Evolutionary conservation across 2,113 vertebrate genomes (phyloP), one percentile per base, ranked within the genome.

Genomic region (Lagopus leucura): DNA sequence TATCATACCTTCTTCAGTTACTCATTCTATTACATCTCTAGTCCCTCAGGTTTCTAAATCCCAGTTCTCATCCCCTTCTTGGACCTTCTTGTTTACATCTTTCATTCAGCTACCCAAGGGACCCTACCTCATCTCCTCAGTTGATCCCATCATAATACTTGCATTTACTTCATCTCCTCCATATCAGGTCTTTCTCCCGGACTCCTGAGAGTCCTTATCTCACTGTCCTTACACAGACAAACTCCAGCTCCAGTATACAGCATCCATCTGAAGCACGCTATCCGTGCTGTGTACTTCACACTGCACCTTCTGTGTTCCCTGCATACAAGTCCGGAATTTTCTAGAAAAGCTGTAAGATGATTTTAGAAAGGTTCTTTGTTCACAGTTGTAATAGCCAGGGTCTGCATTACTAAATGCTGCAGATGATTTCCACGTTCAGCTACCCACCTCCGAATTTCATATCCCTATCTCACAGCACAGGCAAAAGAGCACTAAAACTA

Each of bases 71-170:
- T 12, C 4, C 60, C 4, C 3, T 4, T 75, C 54, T 73, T 36
- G 5, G 8, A 16, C 65, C 8, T 71, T 66, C 12, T 52, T 45
- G 16, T 27, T 76, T 67, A 67, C 80, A 71, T 38, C 52, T 10
- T 20, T 5, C 24, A 0, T 74, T 81, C 81, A 60, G 34, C 70
- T 36, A 18, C 32, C 15, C 43, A 50, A 48, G 43, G 30, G 11
- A 7, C 19, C 30, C 70, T 4, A 13, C 16, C 3, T 17, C 7
- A 54, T 15, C 11, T 65, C 14, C 20, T 8, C 55, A 80, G 11
- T 0, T 57, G 10, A 52, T 3, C n/a, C 76, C 2, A 65, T 70
- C 16, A 22, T 25, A 63, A 36, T 27, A 27, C 6, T 18, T 63
- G 61, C 61, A n/a, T 76, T 28, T 28, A 6, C 38, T 76, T 21